These are phyloP conservation scores for Meriones psammophilus DNA, from an alignment of 2,797 vertebrate genomes.

Conservation along the genomic window DNA sequence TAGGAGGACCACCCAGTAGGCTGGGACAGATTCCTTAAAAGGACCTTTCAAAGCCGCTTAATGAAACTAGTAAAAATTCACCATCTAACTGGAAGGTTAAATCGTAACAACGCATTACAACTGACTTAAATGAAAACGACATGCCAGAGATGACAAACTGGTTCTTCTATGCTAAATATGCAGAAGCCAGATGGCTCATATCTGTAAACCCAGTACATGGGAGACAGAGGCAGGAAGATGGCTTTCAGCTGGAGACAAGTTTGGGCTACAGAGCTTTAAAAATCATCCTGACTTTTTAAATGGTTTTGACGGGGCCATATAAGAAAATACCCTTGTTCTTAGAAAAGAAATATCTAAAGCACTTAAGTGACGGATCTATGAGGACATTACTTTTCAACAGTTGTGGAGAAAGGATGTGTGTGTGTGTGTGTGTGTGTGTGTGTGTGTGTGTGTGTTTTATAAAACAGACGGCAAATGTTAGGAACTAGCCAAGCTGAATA, in stretches of 20 bases:
- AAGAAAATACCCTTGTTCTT: neutral
- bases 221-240: neutral
- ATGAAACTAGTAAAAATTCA: neutral
- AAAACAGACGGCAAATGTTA: neutral
- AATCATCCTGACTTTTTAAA: neutral
- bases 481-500: neutral
- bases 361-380: neutral
- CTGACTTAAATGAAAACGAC: neutral
- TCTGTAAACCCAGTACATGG: neutral
- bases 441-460: neutral
- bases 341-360: neutral
- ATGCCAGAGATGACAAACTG: neutral
- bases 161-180: neutral
- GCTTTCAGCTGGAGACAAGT: neutral
- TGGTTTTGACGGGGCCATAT: neutral
- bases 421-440: no score
- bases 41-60: neutral
- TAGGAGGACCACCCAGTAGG: neutral
- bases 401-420: neutral
- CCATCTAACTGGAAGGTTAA: neutral
- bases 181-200: neutral
- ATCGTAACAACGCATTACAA: neutral
- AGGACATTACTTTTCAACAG: neutral
- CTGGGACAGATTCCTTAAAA: neutral
- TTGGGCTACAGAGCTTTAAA: neutral